Evolutionary conservation across 2,113 vertebrate genomes (phyloP).

Genomic region (Cebidichthys violaceus): DNA sequence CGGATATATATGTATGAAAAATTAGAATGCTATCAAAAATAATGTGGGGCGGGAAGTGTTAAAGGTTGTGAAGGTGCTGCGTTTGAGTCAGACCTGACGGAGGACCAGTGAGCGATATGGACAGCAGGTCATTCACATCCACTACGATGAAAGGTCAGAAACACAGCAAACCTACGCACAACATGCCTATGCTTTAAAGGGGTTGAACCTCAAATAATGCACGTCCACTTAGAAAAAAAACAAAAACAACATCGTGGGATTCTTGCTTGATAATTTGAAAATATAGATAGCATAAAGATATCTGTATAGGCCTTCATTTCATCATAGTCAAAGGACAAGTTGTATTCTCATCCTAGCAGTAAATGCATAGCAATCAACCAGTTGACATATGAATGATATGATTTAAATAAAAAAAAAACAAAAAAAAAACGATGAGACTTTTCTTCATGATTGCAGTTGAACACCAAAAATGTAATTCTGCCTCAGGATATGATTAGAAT

Average conservation of each 20-base stretch:
- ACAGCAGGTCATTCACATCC: slow-evolving; percentile 38
- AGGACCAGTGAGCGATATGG: slow-evolving; percentile 32
- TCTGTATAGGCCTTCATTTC: slow-evolving; percentile 9
- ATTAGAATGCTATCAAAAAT: slow-evolving; percentile 80
- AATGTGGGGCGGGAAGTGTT: slow-evolving; percentile 77
- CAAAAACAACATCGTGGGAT: not conserved
- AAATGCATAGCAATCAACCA: slow-evolving; percentile 9
- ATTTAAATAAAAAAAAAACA: not conserved
- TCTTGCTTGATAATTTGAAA: slow-evolving; percentile 14
- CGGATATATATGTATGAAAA: slow-evolving; percentile 77
- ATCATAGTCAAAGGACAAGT: slow-evolving; percentile 9
- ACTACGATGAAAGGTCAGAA: slow-evolving; percentile 21
- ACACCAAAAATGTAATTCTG: slow-evolving; percentile 13
- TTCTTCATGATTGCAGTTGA: not conserved
- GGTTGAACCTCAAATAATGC: slow-evolving; percentile 23
- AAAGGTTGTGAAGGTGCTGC: slow-evolving; percentile 74
- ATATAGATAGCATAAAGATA: not conserved
- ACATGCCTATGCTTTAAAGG: slow-evolving; percentile 15
- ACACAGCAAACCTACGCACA: slow-evolving; percentile 69
- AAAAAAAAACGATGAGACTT: slow-evolving; percentile 1
- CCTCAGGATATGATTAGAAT: not conserved
- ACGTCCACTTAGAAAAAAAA: not conserved
- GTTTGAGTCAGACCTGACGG: slow-evolving; percentile 35
- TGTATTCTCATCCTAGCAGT: not conserved
- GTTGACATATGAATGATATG: slow-evolving; percentile 4